Evolutionary conservation across 2,797 vertebrate genomes (phyloP).

Genomic region (Semaprochilodus insignis): DNA sequence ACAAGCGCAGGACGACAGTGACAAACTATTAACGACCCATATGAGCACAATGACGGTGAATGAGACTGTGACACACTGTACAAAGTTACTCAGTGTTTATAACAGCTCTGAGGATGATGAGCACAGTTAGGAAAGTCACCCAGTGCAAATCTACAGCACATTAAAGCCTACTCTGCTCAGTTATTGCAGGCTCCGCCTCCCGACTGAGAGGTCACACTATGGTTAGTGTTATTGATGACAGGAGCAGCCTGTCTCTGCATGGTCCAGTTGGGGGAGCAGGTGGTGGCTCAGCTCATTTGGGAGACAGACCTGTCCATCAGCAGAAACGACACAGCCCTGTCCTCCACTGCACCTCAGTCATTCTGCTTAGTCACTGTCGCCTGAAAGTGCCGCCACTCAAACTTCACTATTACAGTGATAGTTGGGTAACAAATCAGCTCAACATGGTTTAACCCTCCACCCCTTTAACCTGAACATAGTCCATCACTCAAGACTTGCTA

Average conservation of each 20-base stretch:
- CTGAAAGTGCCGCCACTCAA: background rate
- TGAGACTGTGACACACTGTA: background rate
- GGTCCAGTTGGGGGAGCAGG: conserved; percentile 64
- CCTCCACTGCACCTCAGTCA: conserved; percentile 10
- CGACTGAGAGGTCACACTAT: conserved; percentile 26
- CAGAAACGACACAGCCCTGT: conserved; percentile 28
- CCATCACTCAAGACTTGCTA: too few species aligned
- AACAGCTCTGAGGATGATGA: background rate
- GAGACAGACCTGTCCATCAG: conserved; percentile 69
- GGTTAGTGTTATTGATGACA: conserved; percentile 63
- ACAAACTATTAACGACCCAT: background rate
- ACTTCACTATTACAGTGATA: background rate
- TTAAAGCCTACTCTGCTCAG: background rate
- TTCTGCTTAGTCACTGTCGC: conserved; percentile 25
- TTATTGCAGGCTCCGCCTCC: background rate
- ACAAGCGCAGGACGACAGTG: conserved; percentile 14
- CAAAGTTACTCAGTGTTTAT: background rate
- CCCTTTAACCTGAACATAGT: too few species aligned
- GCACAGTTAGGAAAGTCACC: background rate
- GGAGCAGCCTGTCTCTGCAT: conserved; percentile 57
- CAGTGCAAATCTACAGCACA: background rate
- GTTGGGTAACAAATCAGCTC: background rate
- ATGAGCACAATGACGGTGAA: background rate
- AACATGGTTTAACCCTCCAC: background rate
- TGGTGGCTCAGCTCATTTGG: conserved; percentile 68